These are phyloP conservation scores for Porites lutea DNA, from an alignment of 64 coral and sea anemone species.

Conservation along the genomic window DNA sequence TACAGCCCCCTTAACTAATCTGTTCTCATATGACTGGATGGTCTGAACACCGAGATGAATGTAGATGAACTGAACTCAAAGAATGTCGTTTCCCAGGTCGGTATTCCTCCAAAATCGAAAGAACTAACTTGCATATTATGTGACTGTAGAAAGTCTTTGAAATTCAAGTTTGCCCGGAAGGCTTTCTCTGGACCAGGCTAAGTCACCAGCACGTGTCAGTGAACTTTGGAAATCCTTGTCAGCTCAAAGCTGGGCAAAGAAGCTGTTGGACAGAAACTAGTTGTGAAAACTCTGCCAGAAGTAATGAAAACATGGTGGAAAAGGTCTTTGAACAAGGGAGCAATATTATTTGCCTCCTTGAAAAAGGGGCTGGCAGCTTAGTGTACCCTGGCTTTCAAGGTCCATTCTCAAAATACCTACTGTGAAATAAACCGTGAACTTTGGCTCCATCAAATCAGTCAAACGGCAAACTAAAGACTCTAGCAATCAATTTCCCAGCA, in stretches of 20 bases:
- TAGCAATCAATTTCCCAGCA: neutral
- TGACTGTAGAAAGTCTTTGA: neutral
- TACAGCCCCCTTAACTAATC: neutral
- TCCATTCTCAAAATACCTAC: too few species aligned
- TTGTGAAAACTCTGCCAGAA: slow-evolving; percentile 39
- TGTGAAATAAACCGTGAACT: too few species aligned
- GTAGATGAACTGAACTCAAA: neutral
- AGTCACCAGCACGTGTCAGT: too few species aligned
- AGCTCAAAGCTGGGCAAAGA: neutral
- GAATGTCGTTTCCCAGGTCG: neutral
- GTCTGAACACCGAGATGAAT: neutral
- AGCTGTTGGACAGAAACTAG: neutral
- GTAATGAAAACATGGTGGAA: neutral
- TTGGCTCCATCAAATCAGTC: neutral
- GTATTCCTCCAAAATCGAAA: neutral
- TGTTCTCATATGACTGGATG: slow-evolving; percentile 8
- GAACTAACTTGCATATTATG: neutral
- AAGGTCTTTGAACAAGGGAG: neutral
- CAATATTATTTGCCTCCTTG: neutral
- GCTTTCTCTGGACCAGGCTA: neutral
- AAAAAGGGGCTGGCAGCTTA: neutral
- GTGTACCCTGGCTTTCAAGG: neutral
- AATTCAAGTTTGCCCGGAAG: neutral
- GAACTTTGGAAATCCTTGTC: neutral
- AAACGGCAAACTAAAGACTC: slow-evolving; percentile 28